Evolutionary conservation across 2,797 vertebrate genomes (phyloP).

Genomic region (Periparus ater): DNA sequence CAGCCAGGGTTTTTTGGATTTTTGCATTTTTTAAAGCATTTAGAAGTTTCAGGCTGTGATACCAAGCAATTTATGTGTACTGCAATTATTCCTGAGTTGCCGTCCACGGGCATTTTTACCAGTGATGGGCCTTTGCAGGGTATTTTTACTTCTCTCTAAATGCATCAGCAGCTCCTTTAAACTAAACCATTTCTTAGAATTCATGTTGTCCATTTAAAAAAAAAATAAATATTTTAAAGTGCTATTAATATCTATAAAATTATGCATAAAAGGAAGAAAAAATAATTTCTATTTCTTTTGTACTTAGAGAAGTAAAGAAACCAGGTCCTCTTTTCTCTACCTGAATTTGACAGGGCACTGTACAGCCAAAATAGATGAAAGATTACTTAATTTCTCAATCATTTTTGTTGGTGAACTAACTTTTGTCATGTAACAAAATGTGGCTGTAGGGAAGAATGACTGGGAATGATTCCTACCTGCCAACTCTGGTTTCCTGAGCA

Average conservation of each 20-base stretch:
- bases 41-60: neutral
- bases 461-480: neutral
- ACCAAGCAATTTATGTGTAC: neutral
- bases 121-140: neutral
- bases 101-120: neutral
- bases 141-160: neutral
- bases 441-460: neutral
- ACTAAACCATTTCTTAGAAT: neutral
- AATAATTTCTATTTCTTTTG: neutral
- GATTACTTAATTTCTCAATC: neutral
- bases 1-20: neutral
- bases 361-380: neutral
- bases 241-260: neutral
- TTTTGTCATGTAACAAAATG: neutral
- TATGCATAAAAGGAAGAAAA: neutral
- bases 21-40: neutral
- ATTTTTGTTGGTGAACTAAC: neutral
- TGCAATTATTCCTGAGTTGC: neutral
- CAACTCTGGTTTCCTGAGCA: neutral
- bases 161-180: neutral
- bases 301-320: neutral
- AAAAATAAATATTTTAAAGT: neutral
- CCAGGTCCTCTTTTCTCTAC: neutral
- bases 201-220: neutral
- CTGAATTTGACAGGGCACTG: neutral